phyloP scores from a whole-genome alignment of 2,888 invertebrate species.

The Selenia dentaria region DNA sequence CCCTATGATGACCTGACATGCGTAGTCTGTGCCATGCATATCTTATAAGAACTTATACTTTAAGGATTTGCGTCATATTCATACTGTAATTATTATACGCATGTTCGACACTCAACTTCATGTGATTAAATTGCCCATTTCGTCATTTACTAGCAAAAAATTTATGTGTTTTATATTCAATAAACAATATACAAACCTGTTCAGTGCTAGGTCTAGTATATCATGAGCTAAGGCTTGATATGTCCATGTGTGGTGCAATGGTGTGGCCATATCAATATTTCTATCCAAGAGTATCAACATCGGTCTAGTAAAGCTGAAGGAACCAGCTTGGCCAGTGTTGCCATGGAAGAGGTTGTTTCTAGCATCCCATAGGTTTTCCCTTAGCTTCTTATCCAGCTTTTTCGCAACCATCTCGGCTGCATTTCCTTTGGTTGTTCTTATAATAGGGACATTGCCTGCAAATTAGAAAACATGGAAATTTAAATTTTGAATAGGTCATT shows the following conservation, averaged over 20 bases:
- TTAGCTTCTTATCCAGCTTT: constrained; percentile 97
- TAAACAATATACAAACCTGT: constrained; percentile 85
- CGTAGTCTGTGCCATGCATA: no score
- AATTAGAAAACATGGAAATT: constrained; percentile 4
- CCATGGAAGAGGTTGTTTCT: constrained; percentile 97
- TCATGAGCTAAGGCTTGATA: constrained; percentile 99
- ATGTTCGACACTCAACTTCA: no score
- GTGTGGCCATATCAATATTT: constrained; percentile 98
- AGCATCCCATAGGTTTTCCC: constrained; percentile 98
- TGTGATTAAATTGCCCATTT: no score
- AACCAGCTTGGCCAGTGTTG: constrained; percentile 90
- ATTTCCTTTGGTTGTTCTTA: constrained; percentile 96
- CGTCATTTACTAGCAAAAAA: no score
- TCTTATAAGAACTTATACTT: no score
- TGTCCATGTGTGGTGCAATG: constrained; percentile 99
- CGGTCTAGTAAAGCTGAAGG: constrained; percentile 96
- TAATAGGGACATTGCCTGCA: constrained; percentile 93
- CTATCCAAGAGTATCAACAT: constrained; percentile 96
- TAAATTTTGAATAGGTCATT: no score
- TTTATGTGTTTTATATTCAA: no score
- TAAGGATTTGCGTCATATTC: no score
- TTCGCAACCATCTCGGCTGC: constrained; percentile 99
- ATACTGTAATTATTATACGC: no score
- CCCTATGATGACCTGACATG: no score
- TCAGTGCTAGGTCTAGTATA: constrained; percentile 95